Conservation (phyloP, 2,797 vertebrate species). For the Brachyalestes nurse region DNA sequence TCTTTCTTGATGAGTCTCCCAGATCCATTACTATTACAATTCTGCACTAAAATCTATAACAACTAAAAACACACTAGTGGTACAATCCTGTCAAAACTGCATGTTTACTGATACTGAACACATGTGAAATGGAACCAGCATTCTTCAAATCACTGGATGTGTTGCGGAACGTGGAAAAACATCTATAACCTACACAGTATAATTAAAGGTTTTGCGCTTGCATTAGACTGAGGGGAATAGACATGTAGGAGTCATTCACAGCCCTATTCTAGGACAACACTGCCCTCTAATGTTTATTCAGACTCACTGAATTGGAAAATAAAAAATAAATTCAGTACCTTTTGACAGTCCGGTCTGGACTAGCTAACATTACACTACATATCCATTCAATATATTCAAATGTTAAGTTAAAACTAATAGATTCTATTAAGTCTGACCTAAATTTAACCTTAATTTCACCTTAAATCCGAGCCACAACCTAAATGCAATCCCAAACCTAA, state of each 20-base stretch:
- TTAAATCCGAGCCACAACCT: too few relatives aligned
- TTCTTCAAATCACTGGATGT: background rate
- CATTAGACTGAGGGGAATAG: background rate
- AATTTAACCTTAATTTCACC: too few relatives aligned
- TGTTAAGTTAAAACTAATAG: too few relatives aligned
- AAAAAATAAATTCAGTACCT: background rate
- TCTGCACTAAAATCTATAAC: conserved; percentile 17
- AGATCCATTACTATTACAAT: conserved; percentile 28
- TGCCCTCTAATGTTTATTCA: conserved; percentile 73
- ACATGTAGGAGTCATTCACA: background rate
- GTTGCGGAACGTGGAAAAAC: background rate
- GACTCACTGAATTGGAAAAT: conserved; percentile 25
- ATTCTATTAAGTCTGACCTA: too few relatives aligned
- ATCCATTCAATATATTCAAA: too few relatives aligned
- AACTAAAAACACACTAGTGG: conserved; percentile 12
- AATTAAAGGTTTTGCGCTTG: conserved; percentile 3
- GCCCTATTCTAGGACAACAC: conserved; percentile 67
- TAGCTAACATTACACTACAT: too few relatives aligned
- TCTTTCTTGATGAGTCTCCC: conserved; percentile 32
- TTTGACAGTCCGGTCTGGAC: too few relatives aligned
- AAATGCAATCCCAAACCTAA: too few relatives aligned
- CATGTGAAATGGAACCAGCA: background rate
- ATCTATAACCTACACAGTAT: background rate
- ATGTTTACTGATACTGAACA: background rate
- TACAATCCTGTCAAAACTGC: background rate